Evolutionary conservation across 2,113 vertebrate genomes (phyloP), one percentile per base, ranked within the genome.

Genomic region (Balaeniceps rex): DNA sequence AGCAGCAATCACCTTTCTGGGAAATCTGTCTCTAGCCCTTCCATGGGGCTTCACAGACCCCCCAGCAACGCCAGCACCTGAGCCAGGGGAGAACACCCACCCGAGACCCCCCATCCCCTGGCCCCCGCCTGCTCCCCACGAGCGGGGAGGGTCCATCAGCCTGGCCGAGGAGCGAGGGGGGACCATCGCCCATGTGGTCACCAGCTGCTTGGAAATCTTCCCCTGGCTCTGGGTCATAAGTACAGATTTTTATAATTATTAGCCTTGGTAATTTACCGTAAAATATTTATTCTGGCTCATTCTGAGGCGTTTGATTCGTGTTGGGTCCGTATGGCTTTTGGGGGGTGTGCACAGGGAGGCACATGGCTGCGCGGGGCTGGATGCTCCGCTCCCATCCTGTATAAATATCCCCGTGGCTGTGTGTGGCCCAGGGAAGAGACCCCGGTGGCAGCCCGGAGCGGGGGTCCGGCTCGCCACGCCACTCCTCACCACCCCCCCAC

Each of bases 221-320:
- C 82, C 79, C 82, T 94, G 92, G 93, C 96, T 96, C 82, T 3
- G 10, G 89, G 94, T 91, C 93, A 83, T 64, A 88, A 81, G 91
- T 87, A 94, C 97, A 97, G 87, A 87, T 97, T 97, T 96, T 97
- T 97, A 94, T 97, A 95, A 97, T 97, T 97, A 94, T 96, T 97
- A 96, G 89, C 83, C 74, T 89, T 87, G 71, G 96, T 96, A 95
- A 97, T 97, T 97, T 97, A 97, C 94, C 64, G 36, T 95, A 93
- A 95, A 95, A 92, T 98, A 97, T 98, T 97, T 97, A 96, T 96
- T 91, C 97, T 97, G 97, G 96, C 97, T 96, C 88, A 28, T 61
- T 88, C 78, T 3, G 11, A 84, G 61, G 69, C 57, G 4, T 94
- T 90, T 91, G 93, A 91, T 96, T 96, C 70, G 34, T 88, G 92